Conservation (phyloP, 2,113 vertebrate genomes). For the Orycteropus afer region DNA sequence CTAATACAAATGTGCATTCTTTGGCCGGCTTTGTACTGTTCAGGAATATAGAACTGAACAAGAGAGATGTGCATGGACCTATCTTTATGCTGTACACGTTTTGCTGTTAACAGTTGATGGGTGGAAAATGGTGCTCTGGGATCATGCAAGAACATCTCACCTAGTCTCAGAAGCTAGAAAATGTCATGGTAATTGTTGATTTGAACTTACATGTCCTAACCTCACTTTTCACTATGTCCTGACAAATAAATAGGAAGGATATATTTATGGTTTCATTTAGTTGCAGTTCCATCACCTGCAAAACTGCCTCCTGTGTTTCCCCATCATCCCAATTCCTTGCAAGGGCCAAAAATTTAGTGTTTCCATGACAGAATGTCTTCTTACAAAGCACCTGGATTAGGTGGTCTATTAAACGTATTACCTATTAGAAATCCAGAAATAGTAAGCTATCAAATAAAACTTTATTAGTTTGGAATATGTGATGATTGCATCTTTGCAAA, state of each 20-base stretch:
- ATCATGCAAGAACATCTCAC: neutral
- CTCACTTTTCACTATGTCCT: neutral
- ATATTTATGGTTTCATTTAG: neutral
- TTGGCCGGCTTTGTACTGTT: too few species aligned
- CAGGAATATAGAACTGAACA: neutral
- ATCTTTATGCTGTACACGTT: neutral
- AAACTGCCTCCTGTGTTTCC: neutral
- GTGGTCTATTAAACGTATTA: neutral
- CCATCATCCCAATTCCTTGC: neutral
- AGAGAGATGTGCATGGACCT: rapidly evolving
- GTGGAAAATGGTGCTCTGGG: neutral
- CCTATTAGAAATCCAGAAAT: neutral
- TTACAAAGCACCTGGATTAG: conserved; percentile 16
- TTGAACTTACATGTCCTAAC: neutral
- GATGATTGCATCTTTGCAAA: neutral
- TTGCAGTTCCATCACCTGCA: neutral
- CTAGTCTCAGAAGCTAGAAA: neutral
- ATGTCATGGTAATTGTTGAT: neutral
- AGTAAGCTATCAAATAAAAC: neutral
- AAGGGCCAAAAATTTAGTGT: neutral
- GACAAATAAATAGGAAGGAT: neutral
- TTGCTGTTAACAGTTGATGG: neutral
- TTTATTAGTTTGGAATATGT: neutral
- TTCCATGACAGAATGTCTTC: neutral
- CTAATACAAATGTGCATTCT: neutral